Conservation (phyloP, 2,797 vertebrate species). For the Hippopotamyrus pictus region DNA sequence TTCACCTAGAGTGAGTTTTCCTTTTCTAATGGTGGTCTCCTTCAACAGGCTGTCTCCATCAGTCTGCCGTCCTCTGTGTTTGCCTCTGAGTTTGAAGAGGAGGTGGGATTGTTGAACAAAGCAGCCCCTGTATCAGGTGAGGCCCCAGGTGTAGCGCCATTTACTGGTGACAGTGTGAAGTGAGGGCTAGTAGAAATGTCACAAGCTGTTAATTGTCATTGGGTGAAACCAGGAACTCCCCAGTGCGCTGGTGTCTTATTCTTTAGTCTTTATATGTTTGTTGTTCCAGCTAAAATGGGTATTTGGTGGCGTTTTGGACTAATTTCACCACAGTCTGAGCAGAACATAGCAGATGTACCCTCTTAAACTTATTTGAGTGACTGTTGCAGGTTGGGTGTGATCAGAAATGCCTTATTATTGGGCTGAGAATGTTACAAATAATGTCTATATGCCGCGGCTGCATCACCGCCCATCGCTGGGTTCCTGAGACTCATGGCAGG, state of each 20-base stretch:
- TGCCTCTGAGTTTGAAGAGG: constrained; percentile 93
- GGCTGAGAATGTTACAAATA: too few species aligned
- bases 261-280: background rate
- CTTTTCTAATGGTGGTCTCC: background rate
- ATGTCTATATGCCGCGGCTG: too few species aligned
- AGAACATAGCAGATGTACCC: background rate
- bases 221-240: background rate
- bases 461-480: too few species aligned
- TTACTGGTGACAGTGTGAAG: background rate
- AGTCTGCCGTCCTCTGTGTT: constrained; percentile 93
- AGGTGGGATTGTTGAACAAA: constrained; percentile 94
- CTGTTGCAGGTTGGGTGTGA: background rate
- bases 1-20: background rate
- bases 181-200: background rate
- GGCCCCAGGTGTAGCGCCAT: background rate
- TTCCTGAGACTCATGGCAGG: too few species aligned
- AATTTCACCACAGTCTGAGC: background rate
- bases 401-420: too few species aligned
- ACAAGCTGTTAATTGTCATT: background rate
- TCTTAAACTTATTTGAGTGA: background rate
- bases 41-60: constrained; percentile 67
- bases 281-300: background rate
- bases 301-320: background rate
- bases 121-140: constrained; percentile 91
- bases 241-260: background rate